A percentile compares a stretch with the other conserved stretches of the same genome.
Evolutionary conservation across 2,797 vertebrate species (phyloP).

Genomic region (Halcyon leucocephala): DNA sequence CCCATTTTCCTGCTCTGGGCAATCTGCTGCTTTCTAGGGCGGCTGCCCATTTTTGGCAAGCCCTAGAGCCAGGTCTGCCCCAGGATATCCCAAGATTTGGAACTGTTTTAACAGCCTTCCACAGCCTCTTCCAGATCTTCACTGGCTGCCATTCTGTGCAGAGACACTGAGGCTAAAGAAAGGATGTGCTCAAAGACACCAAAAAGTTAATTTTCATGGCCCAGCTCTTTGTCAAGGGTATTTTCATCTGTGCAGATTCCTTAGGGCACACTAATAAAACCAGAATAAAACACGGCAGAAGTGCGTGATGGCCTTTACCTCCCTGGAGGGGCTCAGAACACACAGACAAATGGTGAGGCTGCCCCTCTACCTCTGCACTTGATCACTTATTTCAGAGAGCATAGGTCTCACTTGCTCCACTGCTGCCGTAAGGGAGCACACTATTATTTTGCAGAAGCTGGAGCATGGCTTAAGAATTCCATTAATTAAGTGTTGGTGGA

Average conservation of each 20-base stretch:
- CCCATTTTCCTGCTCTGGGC: not conserved
- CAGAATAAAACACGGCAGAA: not conserved
- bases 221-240: not conserved
- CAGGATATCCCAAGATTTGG: not conserved
- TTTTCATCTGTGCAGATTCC: not conserved
- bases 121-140: not conserved
- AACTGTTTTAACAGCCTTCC: not conserved
- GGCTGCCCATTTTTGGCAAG: not conserved
- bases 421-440: not conserved
- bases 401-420: not conserved
- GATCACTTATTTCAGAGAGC: not conserved
- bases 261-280: not conserved
- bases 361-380: not conserved
- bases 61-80: not conserved
- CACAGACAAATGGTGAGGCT: not conserved
- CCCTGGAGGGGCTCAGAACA: not conserved
- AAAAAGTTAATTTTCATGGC: not conserved
- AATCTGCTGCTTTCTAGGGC: not conserved
- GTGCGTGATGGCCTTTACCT: not conserved
- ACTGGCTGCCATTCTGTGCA: not conserved
- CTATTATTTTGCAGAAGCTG: slow-evolving; percentile 13
- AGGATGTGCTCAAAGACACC: not conserved
- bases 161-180: not conserved
- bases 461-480: slow-evolving; percentile 48
- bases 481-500: slow-evolving; percentile 70